Percentiles rank a stretch among this genome's conserved stretches.
Conservation (phyloP, 2,113 vertebrate genomes). For the Climacteris rufus region DNA sequence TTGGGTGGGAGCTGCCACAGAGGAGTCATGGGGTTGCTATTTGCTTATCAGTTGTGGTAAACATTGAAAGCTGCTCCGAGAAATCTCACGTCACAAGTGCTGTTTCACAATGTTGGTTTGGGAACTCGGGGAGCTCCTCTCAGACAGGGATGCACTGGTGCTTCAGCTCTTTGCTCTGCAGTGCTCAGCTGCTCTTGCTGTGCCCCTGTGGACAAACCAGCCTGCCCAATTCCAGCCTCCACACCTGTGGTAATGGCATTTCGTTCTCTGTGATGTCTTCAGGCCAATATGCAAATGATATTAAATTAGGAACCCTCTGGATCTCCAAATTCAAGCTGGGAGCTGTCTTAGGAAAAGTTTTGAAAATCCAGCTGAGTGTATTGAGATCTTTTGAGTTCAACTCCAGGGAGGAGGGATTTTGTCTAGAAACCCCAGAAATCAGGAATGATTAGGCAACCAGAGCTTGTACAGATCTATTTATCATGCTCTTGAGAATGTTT, state of each 20-base stretch:
- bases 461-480: background rate
- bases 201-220: fast-evolving
- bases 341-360: background rate
- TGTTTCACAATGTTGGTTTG: background rate
- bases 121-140: background rate
- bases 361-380: background rate
- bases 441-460: background rate
- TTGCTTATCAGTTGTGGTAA: conserved; percentile 10
- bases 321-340: background rate
- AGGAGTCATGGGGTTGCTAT: background rate
- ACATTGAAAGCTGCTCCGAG: background rate
- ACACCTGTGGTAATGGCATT: fast-evolving
- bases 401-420: background rate
- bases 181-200: fast-evolving
- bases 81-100: background rate
- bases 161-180: background rate
- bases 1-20: background rate
- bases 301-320: background rate
- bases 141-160: background rate
- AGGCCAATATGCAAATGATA: background rate
- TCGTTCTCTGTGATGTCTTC: fast-evolving
- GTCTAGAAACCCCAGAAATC: background rate
- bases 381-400: background rate
- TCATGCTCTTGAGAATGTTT: background rate
- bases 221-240: fast-evolving